A percentile compares a stretch with the other conserved stretches of the same genome.
Evolutionary conservation across 2,888 invertebrate species (phyloP).

Genomic region (Gandaritis pyraliata): DNA sequence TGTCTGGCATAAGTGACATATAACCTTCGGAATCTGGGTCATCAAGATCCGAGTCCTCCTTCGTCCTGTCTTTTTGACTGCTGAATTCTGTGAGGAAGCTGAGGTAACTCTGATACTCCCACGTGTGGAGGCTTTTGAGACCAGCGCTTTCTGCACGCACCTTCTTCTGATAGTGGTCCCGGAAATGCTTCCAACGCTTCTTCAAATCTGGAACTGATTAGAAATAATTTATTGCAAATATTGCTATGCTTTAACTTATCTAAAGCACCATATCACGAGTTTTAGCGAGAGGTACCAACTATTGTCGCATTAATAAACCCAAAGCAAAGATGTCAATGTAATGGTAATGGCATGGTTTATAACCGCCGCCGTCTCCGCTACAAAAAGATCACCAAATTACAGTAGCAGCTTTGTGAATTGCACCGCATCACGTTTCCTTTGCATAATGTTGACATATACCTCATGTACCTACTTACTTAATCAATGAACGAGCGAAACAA

Average conservation of each 20-base stretch:
- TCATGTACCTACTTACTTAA: too few relatives aligned
- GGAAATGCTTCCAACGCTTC: conserved; percentile 36
- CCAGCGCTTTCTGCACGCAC: conserved; percentile 16
- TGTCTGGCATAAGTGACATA: conserved; percentile 14
- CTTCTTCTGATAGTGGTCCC: conserved; percentile 35
- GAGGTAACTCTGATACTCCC: conserved; percentile 30
- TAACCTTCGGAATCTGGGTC: conserved; percentile 11
- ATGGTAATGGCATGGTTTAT: too few relatives aligned
- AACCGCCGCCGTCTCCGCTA: background rate
- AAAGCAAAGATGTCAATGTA: too few relatives aligned
- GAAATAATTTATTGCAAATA: too few relatives aligned
- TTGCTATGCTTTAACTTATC: too few relatives aligned
- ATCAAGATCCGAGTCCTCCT: conserved; percentile 17
- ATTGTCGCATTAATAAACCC: too few relatives aligned
- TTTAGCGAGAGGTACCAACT: too few relatives aligned
- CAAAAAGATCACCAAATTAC: background rate
- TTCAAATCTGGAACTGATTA: conserved; percentile 29
- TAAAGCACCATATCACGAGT: too few relatives aligned
- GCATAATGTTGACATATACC: background rate
- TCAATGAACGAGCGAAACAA: too few relatives aligned
- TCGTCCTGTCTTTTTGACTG: conserved; percentile 13
- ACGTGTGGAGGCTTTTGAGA: conserved; percentile 16
- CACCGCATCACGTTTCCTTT: background rate
- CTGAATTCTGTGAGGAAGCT: conserved; percentile 28
- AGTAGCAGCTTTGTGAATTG: background rate